Base-by-base conservation (phyloP, 2,113 vertebrate species). In the Chaetura pelagica region DNA sequence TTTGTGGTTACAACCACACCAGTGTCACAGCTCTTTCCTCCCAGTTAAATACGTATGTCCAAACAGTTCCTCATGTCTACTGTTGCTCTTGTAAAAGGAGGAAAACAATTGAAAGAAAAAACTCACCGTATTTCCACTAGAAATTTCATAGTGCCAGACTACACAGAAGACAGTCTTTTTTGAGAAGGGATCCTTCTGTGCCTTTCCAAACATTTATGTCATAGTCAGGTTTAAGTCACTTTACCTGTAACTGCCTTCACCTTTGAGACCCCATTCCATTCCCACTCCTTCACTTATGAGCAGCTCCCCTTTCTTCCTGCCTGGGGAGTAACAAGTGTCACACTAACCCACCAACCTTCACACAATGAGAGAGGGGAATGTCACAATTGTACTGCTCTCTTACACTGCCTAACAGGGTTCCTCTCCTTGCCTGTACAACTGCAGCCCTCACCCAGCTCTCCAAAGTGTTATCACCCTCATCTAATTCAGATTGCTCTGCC, bases 1-100 rank as follows among this genome's bases (percentile, higher is more conserved):
- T 66, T 87, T 96, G 94, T 73, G 93, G 94, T 96, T 95, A 90
- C 88, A 96, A 96, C 95, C 71, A 92, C 94, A 92, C 82, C 71
- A 69, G 42, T 72, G 82, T 79, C 76, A 52, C 85, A 61, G 90
- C 75, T 61, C 57, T 64, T 96, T 97, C 95, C 95, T 96, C 78
- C 72, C 44, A 54, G 79, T 75, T 82, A 90, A 94, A 94, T 24
- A 46, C 0, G 0, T 32, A 30, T 35, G 77, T 91, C 95, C 95
- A 87, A 96, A 93, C 62, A 90, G 90, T 15, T 93, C 94, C 80
- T 79, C 0, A 0, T 38, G 61, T 27, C 64, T 81, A 15, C 21
- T 42, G 86, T 32, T 95, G 69, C 72, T 84, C 23, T 6, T 64
- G 81, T 32, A 69, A 55, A 48, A 94, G 66, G 23, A 80, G 48